A percentile compares a stretch with the other conserved stretches of the same genome.
phyloP scores from a whole-genome alignment of 2,888 invertebrate species.

The Drosophila yooni region DNA sequence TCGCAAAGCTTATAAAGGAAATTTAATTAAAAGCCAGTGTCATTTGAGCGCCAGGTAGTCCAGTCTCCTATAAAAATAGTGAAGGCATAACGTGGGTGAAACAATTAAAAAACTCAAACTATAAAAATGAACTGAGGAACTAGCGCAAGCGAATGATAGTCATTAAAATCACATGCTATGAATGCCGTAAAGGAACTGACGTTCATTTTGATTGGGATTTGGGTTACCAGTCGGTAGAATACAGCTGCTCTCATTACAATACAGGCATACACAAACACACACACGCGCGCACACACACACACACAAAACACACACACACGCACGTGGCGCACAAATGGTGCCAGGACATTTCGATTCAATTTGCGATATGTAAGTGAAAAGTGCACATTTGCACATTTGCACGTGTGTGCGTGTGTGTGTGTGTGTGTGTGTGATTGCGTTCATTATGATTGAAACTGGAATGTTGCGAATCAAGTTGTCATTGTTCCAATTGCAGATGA shows the following conservation, averaged over 20 bases:
- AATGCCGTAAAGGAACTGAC: constrained; percentile 50
- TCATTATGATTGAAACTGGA: neutral
- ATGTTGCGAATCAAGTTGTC: constrained; percentile 1
- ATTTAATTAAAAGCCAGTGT: constrained; percentile 12
- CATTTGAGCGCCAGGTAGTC: constrained; percentile 20
- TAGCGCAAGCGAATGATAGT: constrained; percentile 51
- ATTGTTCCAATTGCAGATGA: constrained; percentile 49
- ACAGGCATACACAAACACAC: neutral
- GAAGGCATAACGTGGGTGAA: neutral
- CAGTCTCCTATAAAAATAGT: neutral
- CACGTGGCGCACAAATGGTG: constrained; percentile 25
- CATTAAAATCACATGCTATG: constrained; percentile 69
- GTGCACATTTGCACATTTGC: neutral
- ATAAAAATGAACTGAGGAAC: constrained; percentile 11
- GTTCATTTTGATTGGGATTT: constrained; percentile 31
- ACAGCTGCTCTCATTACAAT: constrained; percentile 25
- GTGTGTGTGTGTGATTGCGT: neutral
- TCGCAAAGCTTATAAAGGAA: constrained; percentile 2
- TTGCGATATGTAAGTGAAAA: constrained; percentile 39
- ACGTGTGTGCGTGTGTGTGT: neutral
- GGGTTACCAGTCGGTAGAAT: neutral
- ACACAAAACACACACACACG: no score
- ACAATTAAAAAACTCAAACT: constrained; percentile 1
- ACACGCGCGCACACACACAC: neutral
- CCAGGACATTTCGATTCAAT: constrained; percentile 56